Evolutionary conservation across 2,797 vertebrate species (phyloP), one percentile per base, ranked within the genome.

Genomic region (Eospalax fontanierii): DNA sequence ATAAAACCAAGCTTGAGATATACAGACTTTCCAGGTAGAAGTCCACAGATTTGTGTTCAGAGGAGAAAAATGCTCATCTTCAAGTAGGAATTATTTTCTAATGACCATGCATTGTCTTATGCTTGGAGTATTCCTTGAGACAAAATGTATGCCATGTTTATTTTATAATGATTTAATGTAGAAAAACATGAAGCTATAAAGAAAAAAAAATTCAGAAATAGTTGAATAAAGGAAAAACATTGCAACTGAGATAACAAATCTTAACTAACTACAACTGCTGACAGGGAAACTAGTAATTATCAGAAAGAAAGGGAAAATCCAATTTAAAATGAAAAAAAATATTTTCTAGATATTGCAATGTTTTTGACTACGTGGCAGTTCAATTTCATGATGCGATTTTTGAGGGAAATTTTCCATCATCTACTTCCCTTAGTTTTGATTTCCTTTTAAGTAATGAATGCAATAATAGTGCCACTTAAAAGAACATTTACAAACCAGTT

Each of bases 161-260:
- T 76, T 89, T 84, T 80, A 83, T 26, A 96, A 90, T 68, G 61
- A 91, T 70, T 82, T 78, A 86, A 92, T 43, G 2, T 78, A 40
- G 89, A 79, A 94, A 92, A 93, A 91, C 21, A 26, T 14, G 46
- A 40, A 83, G 16, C 35, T 71, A 80, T 35, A 87, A 75, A 79
- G 12, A 10, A 91, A 6, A 10, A 91, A 6, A 94, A 89, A 71
- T 28, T 95, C 80, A 82, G 68, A 92, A 86, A 38, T 40, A 83
- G 33, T 9, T 76, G 70, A 89, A 85, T n/a, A 76, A 89, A 89
- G 38, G 33, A 30, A 86, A 59, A 86, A 93, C 66, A 66, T 80
- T 90, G 57, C 78, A 79, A 89, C 18, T 86, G 76, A 80, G 59
- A 61, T 43, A 15, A 90, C 75, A 91, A 91, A 93, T 71, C 30